Percentiles rank a stretch among this genome's conserved stretches.
Evolutionary conservation across 2,113 vertebrate species (phyloP).

Genomic region (Hemiscyllium ocellatum): DNA sequence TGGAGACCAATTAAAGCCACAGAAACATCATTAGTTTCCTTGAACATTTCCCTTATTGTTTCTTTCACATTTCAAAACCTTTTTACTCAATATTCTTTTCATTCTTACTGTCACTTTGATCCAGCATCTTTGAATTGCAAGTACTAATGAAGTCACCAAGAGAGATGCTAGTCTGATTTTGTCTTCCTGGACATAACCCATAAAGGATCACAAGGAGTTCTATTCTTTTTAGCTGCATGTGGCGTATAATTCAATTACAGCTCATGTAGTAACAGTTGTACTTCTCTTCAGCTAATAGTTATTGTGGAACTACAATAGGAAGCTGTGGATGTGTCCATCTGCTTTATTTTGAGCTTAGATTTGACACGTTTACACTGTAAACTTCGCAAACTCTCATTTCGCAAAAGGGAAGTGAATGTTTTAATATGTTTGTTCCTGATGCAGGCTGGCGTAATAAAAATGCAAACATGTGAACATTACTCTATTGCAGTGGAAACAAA

Average conservation of each 20-base stretch:
- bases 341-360: neutral
- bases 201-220: neutral
- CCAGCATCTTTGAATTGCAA: neutral
- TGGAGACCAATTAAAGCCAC: neutral
- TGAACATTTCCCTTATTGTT: neutral
- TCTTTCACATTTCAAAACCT: neutral
- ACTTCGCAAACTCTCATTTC: neutral
- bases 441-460: neutral
- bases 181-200: neutral
- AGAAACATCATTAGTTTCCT: neutral
- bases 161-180: neutral
- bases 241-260: neutral
- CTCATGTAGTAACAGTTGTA: neutral
- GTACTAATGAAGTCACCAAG: neutral
- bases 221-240: neutral
- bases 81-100: neutral
- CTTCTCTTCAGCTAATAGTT: neutral
- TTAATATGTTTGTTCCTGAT: slow-evolving; percentile 29
- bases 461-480: neutral
- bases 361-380: slow-evolving; percentile 22
- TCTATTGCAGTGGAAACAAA: neutral
- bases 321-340: slow-evolving; percentile 4
- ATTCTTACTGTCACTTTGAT: neutral
- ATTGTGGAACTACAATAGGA: neutral
- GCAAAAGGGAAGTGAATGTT: slow-evolving; percentile 15